A percentile compares a stretch with the other conserved stretches of the same genome.
Conservation (phyloP, 2,888 invertebrate genomes). For the Odiellus spinosus region DNA sequence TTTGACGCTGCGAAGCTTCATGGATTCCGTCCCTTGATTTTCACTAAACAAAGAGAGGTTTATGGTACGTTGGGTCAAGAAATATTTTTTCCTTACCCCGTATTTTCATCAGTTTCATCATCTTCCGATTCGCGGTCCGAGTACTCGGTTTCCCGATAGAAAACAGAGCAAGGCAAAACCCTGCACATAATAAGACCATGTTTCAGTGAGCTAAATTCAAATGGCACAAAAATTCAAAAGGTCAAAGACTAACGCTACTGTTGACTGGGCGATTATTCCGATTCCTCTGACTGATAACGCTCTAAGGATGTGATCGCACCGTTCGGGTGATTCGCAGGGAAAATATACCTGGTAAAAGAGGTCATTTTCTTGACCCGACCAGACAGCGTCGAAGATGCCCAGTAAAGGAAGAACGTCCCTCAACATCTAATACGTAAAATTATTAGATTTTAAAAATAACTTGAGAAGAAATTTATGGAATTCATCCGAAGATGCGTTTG, state of each 20-base stretch:
- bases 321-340: constrained; percentile 40
- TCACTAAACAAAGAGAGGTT: too few species aligned
- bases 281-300: constrained; percentile 44
- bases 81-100: constrained; percentile 8
- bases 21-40: too few species aligned
- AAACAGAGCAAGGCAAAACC: constrained; percentile 42
- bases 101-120: constrained; percentile 7
- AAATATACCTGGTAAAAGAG: constrained; percentile 41
- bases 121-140: constrained; percentile 8
- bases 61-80: too few species aligned
- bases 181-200: constrained; percentile 29
- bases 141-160: constrained; percentile 12
- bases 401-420: constrained; percentile 38
- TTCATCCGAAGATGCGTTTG: too few species aligned
- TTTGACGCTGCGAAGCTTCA: not conserved
- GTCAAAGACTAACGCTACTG: constrained; percentile 18
- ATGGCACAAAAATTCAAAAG: not conserved
- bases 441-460: not conserved
- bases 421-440: constrained; percentile 34
- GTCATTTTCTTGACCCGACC: constrained; percentile 38
- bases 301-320: constrained; percentile 43
- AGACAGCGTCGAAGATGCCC: constrained; percentile 40
- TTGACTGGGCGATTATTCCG: constrained; percentile 35
- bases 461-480: too few species aligned
- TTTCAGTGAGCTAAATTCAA: too few species aligned